A percentile compares a stretch with the other conserved stretches of the same genome.
Evolutionary conservation across 1,140 invertebrate species (phyloP).

Genomic region (Rhagoletis pomonella): DNA sequence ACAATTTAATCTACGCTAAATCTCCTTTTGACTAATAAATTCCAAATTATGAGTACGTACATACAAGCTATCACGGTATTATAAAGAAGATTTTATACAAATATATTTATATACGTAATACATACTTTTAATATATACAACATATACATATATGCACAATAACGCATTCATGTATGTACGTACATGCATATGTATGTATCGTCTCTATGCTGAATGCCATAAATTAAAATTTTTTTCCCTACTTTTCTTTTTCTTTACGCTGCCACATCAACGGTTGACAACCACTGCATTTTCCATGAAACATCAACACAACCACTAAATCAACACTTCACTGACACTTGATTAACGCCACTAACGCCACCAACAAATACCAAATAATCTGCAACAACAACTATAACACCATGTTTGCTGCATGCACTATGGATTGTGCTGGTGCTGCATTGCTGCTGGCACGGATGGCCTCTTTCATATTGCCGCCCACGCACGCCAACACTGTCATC

Average conservation of each 20-base stretch:
- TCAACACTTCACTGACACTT: slow-evolving; percentile 30
- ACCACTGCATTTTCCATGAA: background rate
- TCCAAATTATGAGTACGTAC: too few species aligned
- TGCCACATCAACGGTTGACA: background rate
- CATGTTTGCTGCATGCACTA: background rate
- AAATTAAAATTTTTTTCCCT: background rate
- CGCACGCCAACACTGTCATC: too few species aligned
- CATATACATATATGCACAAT: too few species aligned
- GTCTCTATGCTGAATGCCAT: background rate
- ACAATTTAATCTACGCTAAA: too few species aligned
- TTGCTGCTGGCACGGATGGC: background rate
- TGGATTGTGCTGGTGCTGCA: background rate
- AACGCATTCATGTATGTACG: too few species aligned
- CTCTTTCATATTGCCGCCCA: background rate
- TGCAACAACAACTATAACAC: background rate
- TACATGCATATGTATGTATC: background rate
- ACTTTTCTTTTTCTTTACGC: background rate
- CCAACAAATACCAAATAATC: slow-evolving; percentile 20
- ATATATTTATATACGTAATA: too few species aligned
- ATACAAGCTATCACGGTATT: too few species aligned
- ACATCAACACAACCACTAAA: slow-evolving; percentile 38
- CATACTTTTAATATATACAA: too few species aligned
- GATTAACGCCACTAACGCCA: slow-evolving; percentile 26
- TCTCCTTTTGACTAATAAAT: too few species aligned
- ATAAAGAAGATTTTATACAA: too few species aligned